Conservation (phyloP, 2,888 invertebrate species). For the Leucophora obtusa region DNA sequence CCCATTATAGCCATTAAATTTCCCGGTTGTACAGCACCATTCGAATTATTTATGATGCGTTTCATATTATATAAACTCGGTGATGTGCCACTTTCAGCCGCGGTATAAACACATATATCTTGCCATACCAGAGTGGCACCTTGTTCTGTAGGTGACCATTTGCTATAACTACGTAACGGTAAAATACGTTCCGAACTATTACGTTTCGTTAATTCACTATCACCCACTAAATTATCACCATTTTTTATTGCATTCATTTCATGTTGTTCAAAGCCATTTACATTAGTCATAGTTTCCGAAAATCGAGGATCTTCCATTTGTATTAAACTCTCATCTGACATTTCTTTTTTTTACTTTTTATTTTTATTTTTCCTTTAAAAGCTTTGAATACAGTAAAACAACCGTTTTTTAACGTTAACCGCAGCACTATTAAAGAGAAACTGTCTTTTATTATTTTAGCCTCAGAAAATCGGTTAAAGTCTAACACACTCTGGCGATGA, state of each 20-base stretch:
- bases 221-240: slow-evolving; percentile 35
- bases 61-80: slow-evolving; percentile 80
- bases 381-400: background rate
- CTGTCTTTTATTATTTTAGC: slow-evolving; percentile 38
- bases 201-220: slow-evolving; percentile 69
- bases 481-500: slow-evolving; percentile 22
- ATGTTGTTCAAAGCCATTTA: slow-evolving; percentile 24
- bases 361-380: background rate
- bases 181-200: slow-evolving; percentile 76
- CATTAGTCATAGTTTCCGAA: background rate
- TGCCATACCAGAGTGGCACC: slow-evolving; percentile 89
- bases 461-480: slow-evolving; percentile 29
- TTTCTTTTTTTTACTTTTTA: slow-evolving; percentile 26
- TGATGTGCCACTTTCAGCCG: slow-evolving; percentile 74
- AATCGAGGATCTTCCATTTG: slow-evolving; percentile 60
- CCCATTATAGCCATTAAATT: slow-evolving; percentile 91
- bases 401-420: slow-evolving; percentile 46
- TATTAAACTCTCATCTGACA: slow-evolving; percentile 54
- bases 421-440: slow-evolving; percentile 44
- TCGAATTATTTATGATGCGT: slow-evolving; percentile 89
- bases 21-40: slow-evolving; percentile 89
- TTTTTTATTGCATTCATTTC: slow-evolving; percentile 66
- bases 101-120: slow-evolving; percentile 87
- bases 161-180: slow-evolving; percentile 79
- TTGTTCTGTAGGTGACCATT: slow-evolving; percentile 81